Evolutionary conservation across 2,797 vertebrate genomes (phyloP).

Genomic region (Clamator glandarius): DNA sequence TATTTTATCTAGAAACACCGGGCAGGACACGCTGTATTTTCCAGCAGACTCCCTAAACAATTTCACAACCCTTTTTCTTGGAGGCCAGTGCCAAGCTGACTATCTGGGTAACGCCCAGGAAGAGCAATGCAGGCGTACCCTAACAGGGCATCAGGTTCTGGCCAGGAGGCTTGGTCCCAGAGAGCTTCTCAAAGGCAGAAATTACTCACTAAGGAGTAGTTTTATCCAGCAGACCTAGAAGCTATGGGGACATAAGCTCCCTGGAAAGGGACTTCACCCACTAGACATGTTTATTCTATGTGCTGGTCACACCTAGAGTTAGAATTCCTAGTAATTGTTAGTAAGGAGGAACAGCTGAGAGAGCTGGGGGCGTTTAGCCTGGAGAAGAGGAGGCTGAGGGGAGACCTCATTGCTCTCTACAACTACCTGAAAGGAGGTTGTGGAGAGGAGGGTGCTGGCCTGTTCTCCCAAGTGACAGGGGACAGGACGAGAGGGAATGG

Average conservation of each 20-base stretch:
- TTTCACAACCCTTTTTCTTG: constrained; percentile 16
- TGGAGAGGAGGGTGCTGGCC: too few relatives aligned
- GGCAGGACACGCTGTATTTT: not conserved
- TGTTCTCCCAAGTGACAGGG: too few relatives aligned
- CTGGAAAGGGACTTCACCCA: not conserved
- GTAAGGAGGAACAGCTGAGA: too few relatives aligned
- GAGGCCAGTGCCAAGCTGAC: not conserved
- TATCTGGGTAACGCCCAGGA: not conserved
- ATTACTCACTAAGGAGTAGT: not conserved
- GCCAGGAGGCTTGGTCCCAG: not conserved
- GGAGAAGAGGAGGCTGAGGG: too few relatives aligned
- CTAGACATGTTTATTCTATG: not conserved
- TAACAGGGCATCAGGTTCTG: not conserved
- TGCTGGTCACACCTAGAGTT: not conserved
- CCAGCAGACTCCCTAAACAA: not conserved
- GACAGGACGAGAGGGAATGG: too few relatives aligned
- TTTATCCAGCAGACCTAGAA: not conserved
- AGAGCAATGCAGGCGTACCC: not conserved
- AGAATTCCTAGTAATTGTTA: not conserved
- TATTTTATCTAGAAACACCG: not conserved
- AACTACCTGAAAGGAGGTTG: too few relatives aligned
- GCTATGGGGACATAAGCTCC: not conserved
- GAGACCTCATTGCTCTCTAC: too few relatives aligned
- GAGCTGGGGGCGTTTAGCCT: too few relatives aligned
- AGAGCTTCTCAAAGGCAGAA: not conserved